phyloP scores from a whole-genome alignment of 2,888 invertebrate genomes.

The Chymomyza caudatula region DNA sequence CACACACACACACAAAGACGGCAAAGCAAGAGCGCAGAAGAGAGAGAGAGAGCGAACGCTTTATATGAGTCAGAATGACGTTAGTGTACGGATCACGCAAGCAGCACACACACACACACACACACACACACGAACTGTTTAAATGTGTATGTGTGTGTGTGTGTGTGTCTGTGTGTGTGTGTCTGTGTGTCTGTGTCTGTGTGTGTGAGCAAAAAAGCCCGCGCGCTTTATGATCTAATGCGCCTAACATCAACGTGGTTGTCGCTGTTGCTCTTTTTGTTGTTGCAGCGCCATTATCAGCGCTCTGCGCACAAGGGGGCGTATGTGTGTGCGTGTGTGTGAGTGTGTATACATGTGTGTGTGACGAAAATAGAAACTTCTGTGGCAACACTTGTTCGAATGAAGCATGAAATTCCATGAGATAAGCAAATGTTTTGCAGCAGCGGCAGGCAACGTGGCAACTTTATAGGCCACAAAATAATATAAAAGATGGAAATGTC shows the following conservation, averaged over 20 bases:
- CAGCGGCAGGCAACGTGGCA: neutral
- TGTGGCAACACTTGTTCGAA: conserved; percentile 29
- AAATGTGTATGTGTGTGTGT: conserved; percentile 13
- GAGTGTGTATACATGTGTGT: conserved; percentile 22
- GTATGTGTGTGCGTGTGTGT: neutral
- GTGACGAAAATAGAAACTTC: conserved; percentile 58
- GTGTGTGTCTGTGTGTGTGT: conserved; percentile 23
- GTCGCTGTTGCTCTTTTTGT: conserved; percentile 21
- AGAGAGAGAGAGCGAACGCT: conserved; percentile 2
- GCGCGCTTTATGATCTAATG: conserved; percentile 58
- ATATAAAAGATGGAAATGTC: neutral
- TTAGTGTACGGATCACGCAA: conserved; percentile 5
- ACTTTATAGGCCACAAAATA: neutral
- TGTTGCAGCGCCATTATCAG: conserved; percentile 45
- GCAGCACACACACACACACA: conserved; percentile 2
- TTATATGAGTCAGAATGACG: conserved; percentile 45
- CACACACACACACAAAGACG: neutral
- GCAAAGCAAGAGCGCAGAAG: conserved; percentile 9
- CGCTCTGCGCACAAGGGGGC: neutral
- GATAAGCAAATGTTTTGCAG: neutral
- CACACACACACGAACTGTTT: neutral
- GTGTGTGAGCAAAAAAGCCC: conserved; percentile 26
- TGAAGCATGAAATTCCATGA: conserved; percentile 5
- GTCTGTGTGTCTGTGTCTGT: conserved; percentile 22
- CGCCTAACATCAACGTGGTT: conserved; percentile 25